Evolutionary conservation across 2,888 invertebrate species (phyloP).

Genomic region (Drosophila dives): DNA sequence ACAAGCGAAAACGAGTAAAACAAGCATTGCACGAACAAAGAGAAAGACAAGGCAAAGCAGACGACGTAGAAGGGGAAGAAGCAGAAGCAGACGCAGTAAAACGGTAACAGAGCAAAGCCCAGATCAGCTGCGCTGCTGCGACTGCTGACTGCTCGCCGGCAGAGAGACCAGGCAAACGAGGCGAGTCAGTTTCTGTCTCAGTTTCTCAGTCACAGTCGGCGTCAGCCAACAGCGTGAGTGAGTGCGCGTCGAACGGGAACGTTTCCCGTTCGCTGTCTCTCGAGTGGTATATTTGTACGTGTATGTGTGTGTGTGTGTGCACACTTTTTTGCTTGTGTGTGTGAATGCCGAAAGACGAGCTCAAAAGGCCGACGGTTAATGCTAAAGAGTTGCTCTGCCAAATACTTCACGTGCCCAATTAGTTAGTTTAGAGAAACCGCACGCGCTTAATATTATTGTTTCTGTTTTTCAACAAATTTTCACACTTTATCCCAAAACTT

Average conservation of each 20-base stretch:
- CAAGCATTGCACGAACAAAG: constrained; percentile 41
- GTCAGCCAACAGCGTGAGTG: constrained; percentile 77
- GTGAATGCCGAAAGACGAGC: constrained; percentile 42
- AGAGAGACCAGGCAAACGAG: constrained; percentile 44
- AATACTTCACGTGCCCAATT: constrained; percentile 15
- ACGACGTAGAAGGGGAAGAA: constrained; percentile 9
- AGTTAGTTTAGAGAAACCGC: constrained; percentile 6
- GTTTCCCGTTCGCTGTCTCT: constrained; percentile 59
- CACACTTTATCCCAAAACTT: not conserved
- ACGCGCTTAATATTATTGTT: constrained; percentile 17
- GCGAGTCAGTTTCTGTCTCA: constrained; percentile 56
- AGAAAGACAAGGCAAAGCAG: constrained; percentile 27
- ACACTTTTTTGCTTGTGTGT: not conserved
- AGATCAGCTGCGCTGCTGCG: constrained; percentile 51
- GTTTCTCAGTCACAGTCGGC: constrained; percentile 76
- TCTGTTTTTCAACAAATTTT: not conserved
- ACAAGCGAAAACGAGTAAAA: constrained; percentile 34
- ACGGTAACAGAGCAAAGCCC: constrained; percentile 39
- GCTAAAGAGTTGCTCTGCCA: constrained; percentile 13
- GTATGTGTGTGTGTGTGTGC: not conserved
- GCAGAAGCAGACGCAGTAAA: constrained; percentile 11
- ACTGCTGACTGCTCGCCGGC: constrained; percentile 17
- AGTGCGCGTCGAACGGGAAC: constrained; percentile 77
- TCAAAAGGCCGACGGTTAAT: constrained; percentile 43
- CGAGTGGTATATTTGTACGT: constrained; percentile 20